Base-by-base conservation (phyloP, 2,888 invertebrate genomes). In the Salpingus planirostris region DNA sequence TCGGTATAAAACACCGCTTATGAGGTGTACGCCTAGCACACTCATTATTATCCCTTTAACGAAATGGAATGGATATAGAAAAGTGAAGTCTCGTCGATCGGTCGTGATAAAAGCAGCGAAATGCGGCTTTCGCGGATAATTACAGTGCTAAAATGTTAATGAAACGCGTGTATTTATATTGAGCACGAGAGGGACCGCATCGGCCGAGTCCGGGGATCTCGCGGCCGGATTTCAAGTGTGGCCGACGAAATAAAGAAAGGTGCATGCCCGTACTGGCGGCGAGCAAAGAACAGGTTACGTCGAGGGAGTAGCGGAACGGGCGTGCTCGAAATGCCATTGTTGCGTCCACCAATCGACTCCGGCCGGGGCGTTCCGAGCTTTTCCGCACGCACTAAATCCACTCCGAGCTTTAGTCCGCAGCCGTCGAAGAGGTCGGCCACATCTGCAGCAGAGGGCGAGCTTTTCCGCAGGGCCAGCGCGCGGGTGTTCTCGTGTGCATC, bases 291-390 rank as follows among this genome's bases (percentile, higher is more conserved):
- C 36, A 32, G 29, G 31, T 36, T 36, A 27, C 29, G 14, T 18
- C 3, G n/a, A 15, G 11, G 38, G 35, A 30, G 38, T 38, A 1
- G 2, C 24, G 3, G 3, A 2, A n/a, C n/a, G 22, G 35, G 38
- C 29, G 35, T 31, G 21, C 26, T 14, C 14, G 13, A 35, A 38
- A 35, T 31, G 38, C 38, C 38, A 38, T 38, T 38, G 35, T 38
- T 38, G 7, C 11, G 23, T 21, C 10, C 11, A 22, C 38, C 31
- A 35, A 38, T 38, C 3, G 14, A 14, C 13, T 10, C 6, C 2
- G n/a, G 24, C 15, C n/a, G n/a, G 21, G 38, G 38, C 32, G 38
- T 32, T 15, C 8, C 22, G n/a, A 2, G 11, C 29, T 38, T 32
- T 31, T 32, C 32, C 38, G 35, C 31, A 35, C 32, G 29, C 28